phyloP scores from a whole-genome alignment of 2,888 invertebrate species.

The Brachyptera risi region DNA sequence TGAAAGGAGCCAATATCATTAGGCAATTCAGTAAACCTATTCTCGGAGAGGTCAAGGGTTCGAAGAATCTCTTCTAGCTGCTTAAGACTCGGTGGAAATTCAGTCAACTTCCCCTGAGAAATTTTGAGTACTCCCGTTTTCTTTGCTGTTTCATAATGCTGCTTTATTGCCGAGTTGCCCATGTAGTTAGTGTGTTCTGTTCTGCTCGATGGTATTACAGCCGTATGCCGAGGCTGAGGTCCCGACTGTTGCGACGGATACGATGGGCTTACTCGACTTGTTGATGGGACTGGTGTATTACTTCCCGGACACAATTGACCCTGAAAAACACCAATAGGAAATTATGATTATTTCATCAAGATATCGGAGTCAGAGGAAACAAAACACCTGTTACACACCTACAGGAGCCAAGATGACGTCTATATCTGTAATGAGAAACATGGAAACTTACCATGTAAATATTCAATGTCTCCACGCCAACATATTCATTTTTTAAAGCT shows the following conservation, averaged over 20 bases:
- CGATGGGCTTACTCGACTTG: not conserved
- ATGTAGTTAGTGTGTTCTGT: constrained; percentile 53
- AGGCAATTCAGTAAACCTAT: constrained; percentile 66
- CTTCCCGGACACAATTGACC: constrained; percentile 2
- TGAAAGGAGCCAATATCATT: constrained; percentile 48
- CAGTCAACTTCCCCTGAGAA: constrained; percentile 75
- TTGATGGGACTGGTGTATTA: too few relatives aligned
- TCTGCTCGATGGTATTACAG: too few relatives aligned
- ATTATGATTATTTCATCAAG: too few relatives aligned
- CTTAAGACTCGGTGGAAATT: constrained; percentile 64
- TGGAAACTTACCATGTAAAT: constrained; percentile 15
- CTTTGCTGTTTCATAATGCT: constrained; percentile 89
- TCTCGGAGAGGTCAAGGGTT: constrained; percentile 88
- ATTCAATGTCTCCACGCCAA: constrained; percentile 18
- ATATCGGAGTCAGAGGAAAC: too few relatives aligned
- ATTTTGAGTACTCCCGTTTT: constrained; percentile 94
- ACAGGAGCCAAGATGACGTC: not conserved
- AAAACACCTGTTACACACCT: too few relatives aligned
- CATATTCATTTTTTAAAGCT: too few relatives aligned
- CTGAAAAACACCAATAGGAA: not conserved
- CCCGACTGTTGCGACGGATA: too few relatives aligned
- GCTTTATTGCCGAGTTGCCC: constrained; percentile 88
- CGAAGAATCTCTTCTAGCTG: constrained; percentile 66
- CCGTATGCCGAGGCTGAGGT: too few relatives aligned
- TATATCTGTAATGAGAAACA: not conserved